Evolutionary conservation across 1,140 invertebrate species (phyloP).

Genomic region (Rhagoletis pomonella): DNA sequence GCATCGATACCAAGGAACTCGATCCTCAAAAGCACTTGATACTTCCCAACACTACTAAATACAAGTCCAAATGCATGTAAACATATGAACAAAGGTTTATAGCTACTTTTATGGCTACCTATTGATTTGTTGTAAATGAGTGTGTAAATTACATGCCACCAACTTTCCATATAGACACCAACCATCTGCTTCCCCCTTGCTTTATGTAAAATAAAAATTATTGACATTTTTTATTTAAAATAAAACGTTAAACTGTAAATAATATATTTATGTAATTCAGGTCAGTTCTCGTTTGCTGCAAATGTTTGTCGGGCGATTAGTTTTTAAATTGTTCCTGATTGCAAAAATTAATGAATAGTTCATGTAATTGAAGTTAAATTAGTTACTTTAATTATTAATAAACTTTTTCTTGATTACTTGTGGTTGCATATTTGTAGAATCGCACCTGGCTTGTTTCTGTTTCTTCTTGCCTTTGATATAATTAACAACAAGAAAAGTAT

Average conservation of each 20-base stretch:
- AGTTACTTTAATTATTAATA: not conserved
- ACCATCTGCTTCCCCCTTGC: not conserved
- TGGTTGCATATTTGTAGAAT: not conserved
- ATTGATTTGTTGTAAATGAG: not conserved
- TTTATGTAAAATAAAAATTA: not conserved
- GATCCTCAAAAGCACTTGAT: too few relatives aligned
- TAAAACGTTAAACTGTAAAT: not conserved
- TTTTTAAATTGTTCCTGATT: slow-evolving; percentile 11
- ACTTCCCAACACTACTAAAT: too few relatives aligned
- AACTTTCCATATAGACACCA: not conserved
- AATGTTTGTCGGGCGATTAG: slow-evolving; percentile 1
- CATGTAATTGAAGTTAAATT: not conserved
- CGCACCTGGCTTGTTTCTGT: not conserved
- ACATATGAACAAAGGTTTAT: too few relatives aligned
- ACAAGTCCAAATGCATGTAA: too few relatives aligned
- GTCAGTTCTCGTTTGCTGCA: slow-evolving; percentile 12
- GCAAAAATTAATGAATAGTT: not conserved
- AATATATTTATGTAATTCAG: slow-evolving; percentile 1
- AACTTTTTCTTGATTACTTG: not conserved
- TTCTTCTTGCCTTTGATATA: not conserved
- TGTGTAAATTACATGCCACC: not conserved
- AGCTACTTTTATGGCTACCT: not conserved
- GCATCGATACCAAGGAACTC: too few relatives aligned
- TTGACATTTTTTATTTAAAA: not conserved
- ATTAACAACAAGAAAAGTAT: too few relatives aligned